Conservation (phyloP, 2,113 vertebrate species). For the Agelaius phoeniceus region DNA sequence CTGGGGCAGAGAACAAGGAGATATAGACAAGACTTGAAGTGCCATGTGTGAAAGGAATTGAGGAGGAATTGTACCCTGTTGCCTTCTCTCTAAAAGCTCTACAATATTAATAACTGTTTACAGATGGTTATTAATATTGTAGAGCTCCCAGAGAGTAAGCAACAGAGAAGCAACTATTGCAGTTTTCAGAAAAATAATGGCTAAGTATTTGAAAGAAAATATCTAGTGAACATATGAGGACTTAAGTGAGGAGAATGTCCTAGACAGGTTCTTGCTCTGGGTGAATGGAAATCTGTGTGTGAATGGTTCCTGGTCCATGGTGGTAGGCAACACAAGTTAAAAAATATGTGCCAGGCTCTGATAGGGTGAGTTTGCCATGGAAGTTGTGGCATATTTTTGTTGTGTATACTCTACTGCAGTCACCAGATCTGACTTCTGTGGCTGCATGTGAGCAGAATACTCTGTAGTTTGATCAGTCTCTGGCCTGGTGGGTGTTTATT, state of each 20-base stretch:
- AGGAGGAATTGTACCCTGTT: neutral
- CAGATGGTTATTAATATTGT: neutral
- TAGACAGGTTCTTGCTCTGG: neutral
- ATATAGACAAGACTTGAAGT: neutral
- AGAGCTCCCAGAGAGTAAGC: neutral
- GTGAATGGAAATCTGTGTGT: slow-evolving; percentile 15
- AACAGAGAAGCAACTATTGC: neutral
- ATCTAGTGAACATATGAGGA: neutral
- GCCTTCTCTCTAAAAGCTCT: neutral
- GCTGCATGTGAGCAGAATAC: neutral
- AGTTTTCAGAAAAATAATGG: neutral
- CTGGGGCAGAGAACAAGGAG: neutral
- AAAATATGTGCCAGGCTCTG: slow-evolving; percentile 25
- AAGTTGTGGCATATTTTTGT: slow-evolving; percentile 50
- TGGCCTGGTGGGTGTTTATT: neutral
- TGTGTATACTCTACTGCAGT: slow-evolving; percentile 56
- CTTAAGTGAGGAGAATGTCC: neutral
- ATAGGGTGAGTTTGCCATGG: neutral
- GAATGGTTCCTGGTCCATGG: slow-evolving; percentile 58
- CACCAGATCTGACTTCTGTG: slow-evolving; percentile 67
- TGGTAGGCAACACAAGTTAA: slow-evolving; percentile 40
- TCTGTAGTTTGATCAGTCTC: neutral
- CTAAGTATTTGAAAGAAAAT: neutral
- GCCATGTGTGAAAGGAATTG: neutral
- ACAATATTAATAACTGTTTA: neutral